phyloP scores from a whole-genome alignment of 2,797 vertebrate species.

The Liparis tanakae region DNA sequence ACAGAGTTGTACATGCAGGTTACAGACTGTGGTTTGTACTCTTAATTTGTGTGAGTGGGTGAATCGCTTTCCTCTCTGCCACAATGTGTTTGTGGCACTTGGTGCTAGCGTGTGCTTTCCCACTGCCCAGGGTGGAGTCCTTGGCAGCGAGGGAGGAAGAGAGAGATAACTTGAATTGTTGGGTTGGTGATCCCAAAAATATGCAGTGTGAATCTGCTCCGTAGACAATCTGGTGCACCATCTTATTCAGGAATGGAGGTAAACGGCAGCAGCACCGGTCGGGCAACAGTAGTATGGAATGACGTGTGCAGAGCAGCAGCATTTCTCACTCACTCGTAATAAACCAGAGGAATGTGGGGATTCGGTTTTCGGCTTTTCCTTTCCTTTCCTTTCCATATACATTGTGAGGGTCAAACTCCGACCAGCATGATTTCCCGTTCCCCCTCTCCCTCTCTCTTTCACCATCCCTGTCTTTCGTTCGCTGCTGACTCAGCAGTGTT shows the following conservation, averaged over 20 bases:
- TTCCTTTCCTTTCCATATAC: constrained; percentile 62
- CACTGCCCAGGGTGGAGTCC: constrained; percentile 79
- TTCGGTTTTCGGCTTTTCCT: constrained; percentile 72
- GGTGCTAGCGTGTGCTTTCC: constrained; percentile 76
- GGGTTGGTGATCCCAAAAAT: constrained; percentile 71
- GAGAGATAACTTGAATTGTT: constrained; percentile 64
- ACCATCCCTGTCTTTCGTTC: not conserved
- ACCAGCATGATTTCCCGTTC: constrained; percentile 43
- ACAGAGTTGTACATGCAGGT: constrained; percentile 24
- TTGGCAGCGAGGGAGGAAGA: constrained; percentile 74
- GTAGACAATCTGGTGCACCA: constrained; percentile 34
- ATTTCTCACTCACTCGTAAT: constrained; percentile 70
- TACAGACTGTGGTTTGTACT: constrained; percentile 11
- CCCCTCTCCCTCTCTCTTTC: constrained; percentile 7
- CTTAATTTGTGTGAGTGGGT: constrained; percentile 40
- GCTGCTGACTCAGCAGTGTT: constrained; percentile 74
- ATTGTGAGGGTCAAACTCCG: constrained; percentile 72
- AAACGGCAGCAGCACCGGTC: constrained; percentile 27
- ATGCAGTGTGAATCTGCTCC: constrained; percentile 49
- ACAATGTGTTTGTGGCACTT: constrained; percentile 65
- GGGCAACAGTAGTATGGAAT: constrained; percentile 43
- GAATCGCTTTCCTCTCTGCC: constrained; percentile 41
- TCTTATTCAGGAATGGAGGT: constrained; percentile 36
- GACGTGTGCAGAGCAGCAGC: constrained; percentile 59
- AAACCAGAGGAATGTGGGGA: constrained; percentile 74